Conservation (phyloP, 2,888 invertebrate genomes). For the Brachyopa scutellaris region DNA sequence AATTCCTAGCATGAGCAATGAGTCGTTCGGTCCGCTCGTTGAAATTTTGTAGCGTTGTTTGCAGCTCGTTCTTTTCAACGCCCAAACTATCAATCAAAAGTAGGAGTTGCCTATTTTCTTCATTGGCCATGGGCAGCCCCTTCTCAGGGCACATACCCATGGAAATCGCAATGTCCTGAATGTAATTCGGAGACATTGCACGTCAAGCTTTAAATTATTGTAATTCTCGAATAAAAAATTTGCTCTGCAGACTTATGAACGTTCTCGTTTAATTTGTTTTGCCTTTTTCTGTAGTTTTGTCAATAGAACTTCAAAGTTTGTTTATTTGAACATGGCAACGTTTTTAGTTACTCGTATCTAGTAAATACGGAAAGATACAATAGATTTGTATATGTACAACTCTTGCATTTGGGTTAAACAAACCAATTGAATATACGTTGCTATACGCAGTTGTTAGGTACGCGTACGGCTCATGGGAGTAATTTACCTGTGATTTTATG, state of each 20-base stretch:
- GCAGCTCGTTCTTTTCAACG: constrained; percentile 82
- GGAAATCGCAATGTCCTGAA: constrained; percentile 86
- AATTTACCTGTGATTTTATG: too few species aligned
- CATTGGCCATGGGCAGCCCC: constrained; percentile 90
- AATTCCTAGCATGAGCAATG: constrained; percentile 82
- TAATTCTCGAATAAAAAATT: neutral
- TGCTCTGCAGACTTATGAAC: neutral
- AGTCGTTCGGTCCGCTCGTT: constrained; percentile 81
- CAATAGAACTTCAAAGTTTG: constrained; percentile 29
- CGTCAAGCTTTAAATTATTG: neutral
- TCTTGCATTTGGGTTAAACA: neutral
- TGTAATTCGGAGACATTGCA: constrained; percentile 74
- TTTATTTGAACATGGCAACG: constrained; percentile 37
- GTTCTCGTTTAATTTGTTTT: neutral
- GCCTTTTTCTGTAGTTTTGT: constrained; percentile 44
- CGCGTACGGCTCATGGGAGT: too few species aligned
- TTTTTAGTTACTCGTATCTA: neutral
- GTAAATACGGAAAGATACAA: too few species aligned
- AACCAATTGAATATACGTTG: neutral
- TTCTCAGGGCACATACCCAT: constrained; percentile 88
- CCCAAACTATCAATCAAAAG: constrained; percentile 82
- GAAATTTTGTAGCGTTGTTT: constrained; percentile 81
- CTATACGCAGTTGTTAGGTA: neutral
- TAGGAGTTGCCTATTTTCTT: constrained; percentile 84
- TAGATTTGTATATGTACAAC: neutral